Base-by-base conservation (phyloP, 2,888 invertebrate species). In the Auanema freiburgensis region DNA sequence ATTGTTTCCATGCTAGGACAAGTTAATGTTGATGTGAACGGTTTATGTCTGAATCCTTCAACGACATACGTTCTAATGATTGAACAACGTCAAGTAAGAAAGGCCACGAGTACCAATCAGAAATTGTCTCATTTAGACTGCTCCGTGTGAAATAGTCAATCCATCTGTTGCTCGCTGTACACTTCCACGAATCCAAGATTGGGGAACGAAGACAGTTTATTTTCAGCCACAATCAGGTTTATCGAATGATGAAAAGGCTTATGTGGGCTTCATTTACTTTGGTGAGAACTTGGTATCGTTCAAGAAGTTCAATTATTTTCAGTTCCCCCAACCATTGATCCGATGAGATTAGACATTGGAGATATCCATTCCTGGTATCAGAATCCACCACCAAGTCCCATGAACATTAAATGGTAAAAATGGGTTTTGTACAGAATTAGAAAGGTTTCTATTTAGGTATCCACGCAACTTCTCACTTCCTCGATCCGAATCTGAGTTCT, bases 1-100 rank as follows among this genome's bases (percentile, higher is more conserved):
- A 92, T 92, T 82, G 95, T 94, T 4, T 93, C 92, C 84, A 95
- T 96, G 95, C 87, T 96, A 70, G 96, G 96, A 5, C 95, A 95
- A 1, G 92, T 92, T 0, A 90, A 93, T 59, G 92, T 97, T 25
- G 94, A 95, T 83, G 91, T 97, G 66, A 94, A 95, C 0, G 96
- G 95, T 0, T 93, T 94, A 2, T 97, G 96, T 84, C 92, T 95
- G 84, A 88, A 89, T 72, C 88, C 62, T 6, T 46, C 66, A 1
- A 46, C 59, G 1, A 66, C 59, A 23, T 74, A 72, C 44, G 63
- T 61, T 2, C 52, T 74, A 5, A 66, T 64, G 66, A 70, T 74
- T 43, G 68, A 68, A 53, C 59, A 63, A 44, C 25, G 69, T 57
- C 54, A 60, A 63, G 71, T 69, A 14, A n/a, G 51, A 25, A 11